Conservation (phyloP, 2,113 vertebrate genomes). For the Meleagris gallopavo region DNA sequence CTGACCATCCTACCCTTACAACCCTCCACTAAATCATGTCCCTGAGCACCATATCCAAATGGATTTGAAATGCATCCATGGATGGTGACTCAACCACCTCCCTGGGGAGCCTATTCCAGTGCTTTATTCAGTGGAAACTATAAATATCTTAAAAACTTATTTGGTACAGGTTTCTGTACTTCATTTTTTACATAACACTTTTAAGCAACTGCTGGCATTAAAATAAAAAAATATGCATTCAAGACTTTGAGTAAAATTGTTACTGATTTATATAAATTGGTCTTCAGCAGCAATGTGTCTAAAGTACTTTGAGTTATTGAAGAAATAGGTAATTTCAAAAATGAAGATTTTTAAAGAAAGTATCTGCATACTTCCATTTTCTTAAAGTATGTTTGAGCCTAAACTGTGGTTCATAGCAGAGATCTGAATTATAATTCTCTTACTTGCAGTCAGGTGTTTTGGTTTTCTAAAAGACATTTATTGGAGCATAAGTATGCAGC, state of each 20-base stretch:
- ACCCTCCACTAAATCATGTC: too few species aligned
- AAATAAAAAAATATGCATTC: neutral
- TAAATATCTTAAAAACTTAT: slow-evolving; percentile 6
- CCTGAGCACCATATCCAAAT: too few species aligned
- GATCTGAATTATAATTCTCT: neutral
- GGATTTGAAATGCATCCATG: too few species aligned
- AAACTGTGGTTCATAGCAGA: neutral
- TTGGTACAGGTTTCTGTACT: neutral
- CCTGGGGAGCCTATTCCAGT: too few species aligned
- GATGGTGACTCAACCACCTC: too few species aligned
- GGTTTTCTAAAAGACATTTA: neutral
- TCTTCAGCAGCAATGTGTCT: neutral
- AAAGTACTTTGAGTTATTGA: neutral
- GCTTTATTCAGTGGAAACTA: neutral
- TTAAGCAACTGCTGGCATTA: neutral
- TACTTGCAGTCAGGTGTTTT: neutral
- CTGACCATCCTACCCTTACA: too few species aligned
- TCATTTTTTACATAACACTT: neutral
- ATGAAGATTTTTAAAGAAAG: neutral
- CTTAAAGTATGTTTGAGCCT: neutral
- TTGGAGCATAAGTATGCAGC: neutral
- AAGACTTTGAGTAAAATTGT: neutral
- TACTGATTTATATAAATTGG: neutral
- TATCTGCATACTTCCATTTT: neutral
- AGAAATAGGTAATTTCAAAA: neutral